Evolutionary conservation across 2,113 vertebrate genomes (phyloP), one percentile per base, ranked within the genome.

Genomic region (Salvator merianae): DNA sequence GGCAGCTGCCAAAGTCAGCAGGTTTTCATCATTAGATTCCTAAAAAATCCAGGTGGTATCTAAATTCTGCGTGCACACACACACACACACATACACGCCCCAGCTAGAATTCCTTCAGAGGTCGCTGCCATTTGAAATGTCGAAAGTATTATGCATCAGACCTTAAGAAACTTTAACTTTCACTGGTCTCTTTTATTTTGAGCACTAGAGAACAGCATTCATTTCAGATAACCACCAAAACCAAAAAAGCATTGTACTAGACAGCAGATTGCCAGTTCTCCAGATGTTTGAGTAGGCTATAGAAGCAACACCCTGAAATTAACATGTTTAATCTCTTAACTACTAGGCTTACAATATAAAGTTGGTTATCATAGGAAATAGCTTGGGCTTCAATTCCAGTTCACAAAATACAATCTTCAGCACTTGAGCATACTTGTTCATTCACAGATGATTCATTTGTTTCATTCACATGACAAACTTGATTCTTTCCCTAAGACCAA

Each of bases 221-320:
- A 81, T 74, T 84, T 81, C 79, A 76, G 50, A 83, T 53, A 90
- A 88, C 90, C 89, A 86, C 89, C 85, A 86, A 91, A 89, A 89
- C 68, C 89, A 94, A 89, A 86, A 84, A 53, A 70, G 40, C 85
- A 76, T 77, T 68, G 47, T 43, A 82, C 7, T 7, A 69, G 0
- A 0, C 73, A 78, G 0, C 79, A 22, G 0, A 43, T 18, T 6
- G 81, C 50, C 68, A 75, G 12, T 34, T 28, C 43, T 90, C 79
- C 0, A 0, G 83, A 87, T 0, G 0, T 6, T 72, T 59, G 86
- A 88, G 40, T 77, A 74, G 75, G 59, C 43, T 0, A 0, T 55
- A 79, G 86, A 81, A 89, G 83, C 9, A 24, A 68, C 87, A 88
- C 30, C 22, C 83, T 62, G 24, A 91, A 86, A 87, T 85, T 77